These are phyloP conservation scores for Steinernema carpocapsae DNA, from an alignment of 2,888 invertebrate genomes.

Conservation along the genomic window DNA sequence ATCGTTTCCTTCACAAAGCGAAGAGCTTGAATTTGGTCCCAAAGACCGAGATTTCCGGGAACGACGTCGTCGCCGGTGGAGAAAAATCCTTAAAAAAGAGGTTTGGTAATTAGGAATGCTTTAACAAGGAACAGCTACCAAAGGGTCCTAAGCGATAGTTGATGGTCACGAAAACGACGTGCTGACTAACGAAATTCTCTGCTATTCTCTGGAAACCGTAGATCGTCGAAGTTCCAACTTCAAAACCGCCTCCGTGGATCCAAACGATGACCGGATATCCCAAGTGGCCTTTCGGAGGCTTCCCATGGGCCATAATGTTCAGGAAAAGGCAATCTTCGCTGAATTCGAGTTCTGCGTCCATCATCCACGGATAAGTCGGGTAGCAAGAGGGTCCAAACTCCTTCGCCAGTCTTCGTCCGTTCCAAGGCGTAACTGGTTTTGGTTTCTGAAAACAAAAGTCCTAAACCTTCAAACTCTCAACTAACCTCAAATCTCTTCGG, in stretches of 20 bases:
- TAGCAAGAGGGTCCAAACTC: background rate
- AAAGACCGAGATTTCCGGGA: slow-evolving; percentile 44
- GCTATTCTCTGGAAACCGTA: slow-evolving; percentile 37
- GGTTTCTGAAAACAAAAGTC: background rate
- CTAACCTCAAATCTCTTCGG: background rate
- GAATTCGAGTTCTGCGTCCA: background rate
- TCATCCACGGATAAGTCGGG: background rate
- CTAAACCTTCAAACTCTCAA: background rate
- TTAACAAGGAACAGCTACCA: slow-evolving; percentile 71
- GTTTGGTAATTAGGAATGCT: background rate
- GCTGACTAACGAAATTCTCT: slow-evolving; percentile 72
- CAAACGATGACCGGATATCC: slow-evolving; percentile 88
- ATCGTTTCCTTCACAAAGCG: slow-evolving; percentile 42
- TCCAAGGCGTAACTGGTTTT: background rate
- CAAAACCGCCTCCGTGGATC: slow-evolving; percentile 90
- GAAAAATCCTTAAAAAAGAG: slow-evolving; percentile 39
- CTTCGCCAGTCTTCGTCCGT: background rate
- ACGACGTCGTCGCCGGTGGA: slow-evolving; percentile 35
- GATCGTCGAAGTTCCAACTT: slow-evolving; percentile 74
- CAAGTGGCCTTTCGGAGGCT: background rate
- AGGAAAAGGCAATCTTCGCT: slow-evolving; percentile 34
- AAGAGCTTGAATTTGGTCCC: slow-evolving; percentile 43
- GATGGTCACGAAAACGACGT: slow-evolving; percentile 87
- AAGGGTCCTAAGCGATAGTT: slow-evolving; percentile 89
- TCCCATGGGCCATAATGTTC: slow-evolving; percentile 24